A percentile compares a stretch with the other conserved stretches of the same genome.
Conservation (phyloP, 2,888 invertebrate genomes). For the Lasioglossum morio region DNA sequence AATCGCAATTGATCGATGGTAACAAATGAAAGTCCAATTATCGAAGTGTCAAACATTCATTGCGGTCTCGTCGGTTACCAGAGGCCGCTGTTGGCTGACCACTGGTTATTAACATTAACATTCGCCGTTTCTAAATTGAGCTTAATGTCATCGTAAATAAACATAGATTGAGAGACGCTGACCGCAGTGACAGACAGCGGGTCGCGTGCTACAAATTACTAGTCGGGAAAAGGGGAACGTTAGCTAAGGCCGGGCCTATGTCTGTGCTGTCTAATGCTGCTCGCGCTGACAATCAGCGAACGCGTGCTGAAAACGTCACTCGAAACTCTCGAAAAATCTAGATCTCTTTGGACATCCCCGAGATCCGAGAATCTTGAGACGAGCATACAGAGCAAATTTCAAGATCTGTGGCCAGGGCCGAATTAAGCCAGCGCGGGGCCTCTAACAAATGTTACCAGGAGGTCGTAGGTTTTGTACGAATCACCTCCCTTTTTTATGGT, state of each 20-base stretch:
- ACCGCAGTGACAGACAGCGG: conserved; percentile 5
- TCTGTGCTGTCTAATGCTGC: neutral
- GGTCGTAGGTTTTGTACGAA: no score
- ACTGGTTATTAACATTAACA: neutral
- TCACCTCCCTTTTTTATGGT: no score
- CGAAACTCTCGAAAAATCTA: neutral
- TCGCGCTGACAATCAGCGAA: neutral
- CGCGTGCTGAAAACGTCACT: neutral
- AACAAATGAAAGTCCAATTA: neutral
- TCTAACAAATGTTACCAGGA: no score
- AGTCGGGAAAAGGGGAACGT: neutral
- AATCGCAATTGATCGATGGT: neutral
- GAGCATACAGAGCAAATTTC: no score
- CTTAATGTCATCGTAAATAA: conserved; percentile 2
- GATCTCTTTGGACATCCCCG: neutral
- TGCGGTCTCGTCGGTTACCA: neutral
- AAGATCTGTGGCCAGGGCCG: neutral
- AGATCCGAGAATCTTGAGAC: neutral
- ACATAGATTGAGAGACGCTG: conserved; percentile 15
- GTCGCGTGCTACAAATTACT: conserved; percentile 14
- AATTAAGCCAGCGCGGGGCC: no score
- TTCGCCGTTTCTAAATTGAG: conserved; percentile 3
- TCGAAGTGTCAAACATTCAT: neutral
- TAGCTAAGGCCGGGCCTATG: neutral
- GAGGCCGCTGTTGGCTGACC: neutral